Evolutionary conservation across 2,888 invertebrate species (phyloP).

Genomic region (Caenorhabditis drosophilae): DNA sequence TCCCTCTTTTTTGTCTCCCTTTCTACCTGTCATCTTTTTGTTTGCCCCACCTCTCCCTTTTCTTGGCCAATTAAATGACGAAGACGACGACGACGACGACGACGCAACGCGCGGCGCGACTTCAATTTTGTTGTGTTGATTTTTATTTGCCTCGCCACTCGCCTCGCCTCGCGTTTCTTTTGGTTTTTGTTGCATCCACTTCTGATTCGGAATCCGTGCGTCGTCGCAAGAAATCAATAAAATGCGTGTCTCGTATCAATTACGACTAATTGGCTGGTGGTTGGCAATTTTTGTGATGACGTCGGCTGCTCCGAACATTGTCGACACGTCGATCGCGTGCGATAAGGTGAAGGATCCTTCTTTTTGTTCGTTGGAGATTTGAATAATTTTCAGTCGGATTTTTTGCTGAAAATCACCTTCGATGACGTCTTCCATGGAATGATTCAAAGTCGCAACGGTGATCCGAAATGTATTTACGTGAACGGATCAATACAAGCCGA

Average conservation of each 20-base stretch:
- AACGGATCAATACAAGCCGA: constrained; percentile 64
- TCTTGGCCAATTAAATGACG: too few species aligned
- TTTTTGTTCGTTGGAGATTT: neutral
- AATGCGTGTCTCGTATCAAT: too few species aligned
- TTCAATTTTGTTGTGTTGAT: too few species aligned
- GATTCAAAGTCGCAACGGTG: constrained; percentile 64
- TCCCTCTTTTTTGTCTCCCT: neutral
- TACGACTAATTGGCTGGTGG: constrained; percentile 24
- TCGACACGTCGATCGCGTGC: constrained; percentile 50
- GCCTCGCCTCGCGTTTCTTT: too few species aligned
- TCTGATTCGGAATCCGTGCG: too few species aligned
- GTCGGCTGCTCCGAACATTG: constrained; percentile 24
- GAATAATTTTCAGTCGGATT: constrained; percentile 60
- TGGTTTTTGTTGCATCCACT: too few species aligned
- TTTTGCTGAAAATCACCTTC: constrained; percentile 62
- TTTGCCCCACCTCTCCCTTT: too few species aligned
- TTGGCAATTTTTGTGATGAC: constrained; percentile 5
- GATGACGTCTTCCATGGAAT: constrained; percentile 62
- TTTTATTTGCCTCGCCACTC: too few species aligned
- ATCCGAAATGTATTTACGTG: constrained; percentile 67
- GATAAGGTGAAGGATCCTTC: constrained; percentile 38
- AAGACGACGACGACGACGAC: neutral
- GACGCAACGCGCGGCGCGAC: too few species aligned
- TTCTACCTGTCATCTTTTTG: neutral
- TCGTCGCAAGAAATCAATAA: too few species aligned